Evolutionary conservation across 2,113 vertebrate species (phyloP).

Genomic region (Eudyptes chrysolophus): DNA sequence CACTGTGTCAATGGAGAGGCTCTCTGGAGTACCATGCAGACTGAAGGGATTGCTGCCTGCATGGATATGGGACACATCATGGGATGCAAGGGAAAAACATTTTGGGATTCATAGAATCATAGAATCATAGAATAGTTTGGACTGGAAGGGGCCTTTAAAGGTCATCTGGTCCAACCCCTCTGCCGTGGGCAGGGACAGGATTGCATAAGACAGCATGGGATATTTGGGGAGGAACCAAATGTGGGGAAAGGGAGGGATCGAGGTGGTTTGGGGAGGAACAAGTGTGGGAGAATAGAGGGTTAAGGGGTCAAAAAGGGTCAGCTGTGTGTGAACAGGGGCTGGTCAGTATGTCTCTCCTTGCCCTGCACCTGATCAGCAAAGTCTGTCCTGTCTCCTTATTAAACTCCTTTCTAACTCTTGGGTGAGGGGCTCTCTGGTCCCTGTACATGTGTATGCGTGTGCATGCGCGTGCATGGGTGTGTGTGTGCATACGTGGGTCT

Average conservation of each 20-base stretch:
- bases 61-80: background rate
- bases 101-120: background rate
- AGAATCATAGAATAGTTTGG: too few relatives aligned
- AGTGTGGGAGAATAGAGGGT: background rate
- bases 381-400: background rate
- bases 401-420: background rate
- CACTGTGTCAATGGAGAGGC: background rate
- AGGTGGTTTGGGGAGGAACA: background rate
- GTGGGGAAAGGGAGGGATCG: background rate
- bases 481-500: background rate
- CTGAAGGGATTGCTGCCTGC: background rate
- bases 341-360: background rate
- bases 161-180: too few relatives aligned
- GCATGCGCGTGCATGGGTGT: too few relatives aligned
- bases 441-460: too few relatives aligned
- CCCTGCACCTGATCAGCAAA: background rate
- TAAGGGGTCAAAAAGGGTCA: background rate
- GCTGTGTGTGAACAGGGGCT: background rate
- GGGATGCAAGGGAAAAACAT: background rate
- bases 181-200: too few relatives aligned
- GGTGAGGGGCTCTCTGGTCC: background rate
- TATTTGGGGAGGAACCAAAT: background rate
- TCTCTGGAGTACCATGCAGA: background rate
- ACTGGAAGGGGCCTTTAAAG: too few relatives aligned
- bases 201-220: background rate